Percentiles rank a stretch among this genome's conserved stretches.
phyloP scores from a whole-genome alignment of 1,140 invertebrate species.

The Cyclina sinensis region DNA sequence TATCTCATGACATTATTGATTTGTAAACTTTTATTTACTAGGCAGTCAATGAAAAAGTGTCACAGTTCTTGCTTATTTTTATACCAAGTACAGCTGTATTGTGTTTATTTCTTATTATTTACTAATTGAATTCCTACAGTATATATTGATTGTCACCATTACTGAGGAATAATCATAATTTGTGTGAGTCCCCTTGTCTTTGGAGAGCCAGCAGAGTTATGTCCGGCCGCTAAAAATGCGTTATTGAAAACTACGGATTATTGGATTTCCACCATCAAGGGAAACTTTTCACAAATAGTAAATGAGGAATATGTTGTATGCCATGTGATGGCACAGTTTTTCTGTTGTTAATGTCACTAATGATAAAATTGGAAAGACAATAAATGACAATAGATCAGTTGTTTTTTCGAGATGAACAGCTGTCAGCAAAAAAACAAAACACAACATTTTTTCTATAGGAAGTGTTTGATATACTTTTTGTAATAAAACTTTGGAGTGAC shows the following conservation, averaged over 20 bases:
- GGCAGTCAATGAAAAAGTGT: no score
- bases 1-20: not conserved
- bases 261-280: conserved; percentile 10
- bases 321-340: not conserved
- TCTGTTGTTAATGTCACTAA: conserved; percentile 23
- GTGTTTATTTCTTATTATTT: no score
- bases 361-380: conserved; percentile 3
- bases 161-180: conserved; percentile 1
- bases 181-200: conserved; percentile 9
- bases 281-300: not conserved
- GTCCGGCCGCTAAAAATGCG: conserved; percentile 10
- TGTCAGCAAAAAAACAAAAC: not conserved
- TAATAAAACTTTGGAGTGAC: no score
- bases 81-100: no score
- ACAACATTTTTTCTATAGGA: not conserved
- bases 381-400: not conserved
- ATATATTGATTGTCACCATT: conserved; percentile 24
- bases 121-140: not conserved
- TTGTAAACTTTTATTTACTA: not conserved
- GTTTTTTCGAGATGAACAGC: not conserved
- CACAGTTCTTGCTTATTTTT: no score
- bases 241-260: conserved; percentile 25
- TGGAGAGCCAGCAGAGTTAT: not conserved
- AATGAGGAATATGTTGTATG: conserved; percentile 17
- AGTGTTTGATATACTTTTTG: no score